Evolutionary conservation across 1,140 invertebrate species (phyloP).

Genomic region (Drosophila elegans): DNA sequence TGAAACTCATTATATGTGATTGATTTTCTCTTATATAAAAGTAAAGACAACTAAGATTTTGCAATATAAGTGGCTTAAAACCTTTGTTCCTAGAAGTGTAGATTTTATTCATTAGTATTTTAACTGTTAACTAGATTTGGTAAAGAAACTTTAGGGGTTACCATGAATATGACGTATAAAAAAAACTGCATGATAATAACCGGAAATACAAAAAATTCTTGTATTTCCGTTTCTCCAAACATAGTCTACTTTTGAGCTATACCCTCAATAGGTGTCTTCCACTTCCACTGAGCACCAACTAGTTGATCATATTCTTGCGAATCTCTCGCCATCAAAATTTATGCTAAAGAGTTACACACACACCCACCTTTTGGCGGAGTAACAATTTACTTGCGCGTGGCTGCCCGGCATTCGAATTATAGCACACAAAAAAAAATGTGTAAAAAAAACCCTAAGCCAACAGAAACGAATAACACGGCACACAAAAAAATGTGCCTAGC

Average conservation of each 20-base stretch:
- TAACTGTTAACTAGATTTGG: too few relatives aligned
- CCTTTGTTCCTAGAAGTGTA: too few relatives aligned
- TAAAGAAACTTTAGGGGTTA: too few relatives aligned
- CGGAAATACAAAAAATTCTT: background rate
- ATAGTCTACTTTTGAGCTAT: conserved; percentile 14
- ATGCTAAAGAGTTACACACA: conserved; percentile 20
- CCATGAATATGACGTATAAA: too few relatives aligned
- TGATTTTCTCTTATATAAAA: too few relatives aligned
- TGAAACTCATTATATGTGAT: too few relatives aligned
- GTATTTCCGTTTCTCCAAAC: background rate
- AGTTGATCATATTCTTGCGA: conserved; percentile 12
- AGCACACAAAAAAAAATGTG: conserved; percentile 26
- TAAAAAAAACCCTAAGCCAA: conserved; percentile 11
- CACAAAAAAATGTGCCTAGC: conserved; percentile 53
- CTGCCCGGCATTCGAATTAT: conserved; percentile 31
- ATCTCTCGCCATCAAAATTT: background rate
- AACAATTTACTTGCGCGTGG: conserved; percentile 53
- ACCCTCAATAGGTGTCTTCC: too few relatives aligned
- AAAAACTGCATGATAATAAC: too few relatives aligned
- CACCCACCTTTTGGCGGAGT: conserved; percentile 4
- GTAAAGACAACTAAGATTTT: too few relatives aligned
- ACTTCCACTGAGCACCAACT: background rate
- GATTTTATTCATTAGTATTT: too few relatives aligned
- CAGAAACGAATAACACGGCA: conserved; percentile 1
- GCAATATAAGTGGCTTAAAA: too few relatives aligned